A percentile compares a stretch with the other conserved stretches of the same genome.
These are phyloP conservation scores for Spodoptera litura DNA, from an alignment of 1,140 invertebrate species.

Conservation along the genomic window DNA sequence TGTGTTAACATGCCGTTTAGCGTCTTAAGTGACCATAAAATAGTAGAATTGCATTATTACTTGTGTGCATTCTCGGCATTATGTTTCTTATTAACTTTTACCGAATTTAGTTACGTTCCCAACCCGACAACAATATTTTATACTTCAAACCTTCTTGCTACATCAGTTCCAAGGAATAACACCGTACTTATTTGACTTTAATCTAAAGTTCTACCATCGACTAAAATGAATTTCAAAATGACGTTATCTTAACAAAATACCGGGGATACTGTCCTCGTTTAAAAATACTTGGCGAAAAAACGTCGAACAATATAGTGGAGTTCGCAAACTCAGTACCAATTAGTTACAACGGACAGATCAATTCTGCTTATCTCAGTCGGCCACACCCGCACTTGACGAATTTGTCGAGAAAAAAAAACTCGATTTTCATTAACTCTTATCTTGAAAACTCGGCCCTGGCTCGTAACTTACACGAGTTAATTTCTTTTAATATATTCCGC, in stretches of 20 bases:
- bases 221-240: conserved; percentile 18
- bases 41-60: conserved; percentile 43
- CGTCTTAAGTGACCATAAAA: conserved; percentile 41
- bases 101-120: background rate
- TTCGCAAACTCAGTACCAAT: conserved; percentile 58
- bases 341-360: conserved; percentile 77
- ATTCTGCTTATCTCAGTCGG: conserved; percentile 72
- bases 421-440: conserved; percentile 83
- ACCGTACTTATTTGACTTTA: background rate
- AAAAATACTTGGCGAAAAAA: conserved; percentile 37
- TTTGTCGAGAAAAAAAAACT: conserved; percentile 72
- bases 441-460: conserved; percentile 52
- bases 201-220: background rate
- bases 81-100: conserved; percentile 16
- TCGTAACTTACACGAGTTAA: conserved; percentile 80
- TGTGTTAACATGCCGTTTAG: conserved; percentile 40
- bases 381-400: conserved; percentile 70
- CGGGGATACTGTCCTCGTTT: conserved; percentile 19
- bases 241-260: conserved; percentile 44
- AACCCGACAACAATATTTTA: background rate
- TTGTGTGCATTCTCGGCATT: conserved; percentile 11
- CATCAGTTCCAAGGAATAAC: no score
- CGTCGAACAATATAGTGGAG: conserved; percentile 28
- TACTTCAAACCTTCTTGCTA: background rate
- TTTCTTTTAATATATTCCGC: conserved; percentile 79